Conservation (phyloP, 2,888 invertebrate species). For the Dryomyza anilis region DNA sequence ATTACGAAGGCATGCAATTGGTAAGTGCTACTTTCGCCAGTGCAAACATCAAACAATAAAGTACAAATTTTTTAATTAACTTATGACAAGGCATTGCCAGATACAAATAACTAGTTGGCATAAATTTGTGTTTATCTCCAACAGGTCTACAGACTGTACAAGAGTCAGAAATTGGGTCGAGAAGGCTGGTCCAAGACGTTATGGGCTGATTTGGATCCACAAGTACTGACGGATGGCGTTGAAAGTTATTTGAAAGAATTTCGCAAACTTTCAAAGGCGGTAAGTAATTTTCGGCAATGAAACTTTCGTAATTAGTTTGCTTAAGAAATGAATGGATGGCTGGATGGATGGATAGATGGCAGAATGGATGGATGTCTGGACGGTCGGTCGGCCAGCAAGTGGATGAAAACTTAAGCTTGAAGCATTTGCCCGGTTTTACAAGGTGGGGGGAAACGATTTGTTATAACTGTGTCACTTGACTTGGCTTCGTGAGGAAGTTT, state of each 20-base stretch:
- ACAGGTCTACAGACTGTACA: constrained; percentile 76
- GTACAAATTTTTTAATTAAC: constrained; percentile 41
- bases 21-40: constrained; percentile 38
- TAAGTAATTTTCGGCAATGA: constrained; percentile 56
- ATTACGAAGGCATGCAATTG: constrained; percentile 71
- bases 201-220: constrained; percentile 87
- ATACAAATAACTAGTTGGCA: too few species aligned
- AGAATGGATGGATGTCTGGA: neutral
- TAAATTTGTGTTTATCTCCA: too few species aligned
- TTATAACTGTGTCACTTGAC: neutral
- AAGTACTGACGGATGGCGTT: constrained; percentile 83
- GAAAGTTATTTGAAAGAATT: constrained; percentile 82
- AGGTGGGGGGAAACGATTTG: neutral
- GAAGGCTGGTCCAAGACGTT: constrained; percentile 85
- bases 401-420: neutral
- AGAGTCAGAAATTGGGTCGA: constrained; percentile 75
- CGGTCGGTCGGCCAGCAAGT: neutral
- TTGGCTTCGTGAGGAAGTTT: neutral
- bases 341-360: neutral
- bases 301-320: constrained; percentile 40
- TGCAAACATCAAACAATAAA: constrained; percentile 30
- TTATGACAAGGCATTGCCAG: constrained; percentile 25
- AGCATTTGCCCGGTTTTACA: too few species aligned
- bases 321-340: constrained; percentile 18
- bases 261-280: constrained; percentile 72